Conservation (phyloP, 64 coral and sea anemone species). For the Cladopsammia gracilis region DNA sequence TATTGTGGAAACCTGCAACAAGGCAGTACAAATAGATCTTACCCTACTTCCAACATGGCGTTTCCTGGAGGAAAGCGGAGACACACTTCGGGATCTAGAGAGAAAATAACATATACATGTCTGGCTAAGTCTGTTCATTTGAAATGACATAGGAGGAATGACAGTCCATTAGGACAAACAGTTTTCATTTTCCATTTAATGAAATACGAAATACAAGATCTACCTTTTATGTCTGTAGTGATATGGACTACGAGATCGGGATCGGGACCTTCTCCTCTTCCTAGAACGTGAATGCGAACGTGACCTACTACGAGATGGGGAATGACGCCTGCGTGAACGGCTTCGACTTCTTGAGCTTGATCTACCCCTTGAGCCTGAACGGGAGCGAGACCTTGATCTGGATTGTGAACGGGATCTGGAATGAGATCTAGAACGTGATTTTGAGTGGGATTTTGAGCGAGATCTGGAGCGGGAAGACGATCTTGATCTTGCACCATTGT, state of each 20-base stretch:
- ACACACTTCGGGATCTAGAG: constrained; percentile 17
- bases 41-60: constrained; percentile 33
- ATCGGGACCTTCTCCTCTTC: constrained; percentile 66
- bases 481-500: constrained; percentile 26
- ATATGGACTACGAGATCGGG: constrained; percentile 92
- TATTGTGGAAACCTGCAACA: not conserved
- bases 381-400: constrained; percentile 71
- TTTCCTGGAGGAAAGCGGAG: constrained; percentile 36
- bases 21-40: not conserved
- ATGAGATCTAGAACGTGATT: constrained; percentile 72
- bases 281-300: constrained; percentile 38
- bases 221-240: constrained; percentile 75
- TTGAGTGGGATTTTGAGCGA: constrained; percentile 78
- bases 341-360: constrained; percentile 79
- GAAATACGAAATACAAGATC: too few species aligned
- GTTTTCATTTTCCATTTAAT: too few species aligned
- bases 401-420: constrained; percentile 67
- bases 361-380: constrained; percentile 75
- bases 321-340: constrained; percentile 53
- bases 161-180: too few species aligned
- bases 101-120: not conserved
- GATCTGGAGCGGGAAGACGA: constrained; percentile 68
- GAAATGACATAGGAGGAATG: not conserved
- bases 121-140: not conserved
- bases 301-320: constrained; percentile 80